Conservation (phyloP, 2,888 invertebrate species). For the Eupithecia abbreviata region DNA sequence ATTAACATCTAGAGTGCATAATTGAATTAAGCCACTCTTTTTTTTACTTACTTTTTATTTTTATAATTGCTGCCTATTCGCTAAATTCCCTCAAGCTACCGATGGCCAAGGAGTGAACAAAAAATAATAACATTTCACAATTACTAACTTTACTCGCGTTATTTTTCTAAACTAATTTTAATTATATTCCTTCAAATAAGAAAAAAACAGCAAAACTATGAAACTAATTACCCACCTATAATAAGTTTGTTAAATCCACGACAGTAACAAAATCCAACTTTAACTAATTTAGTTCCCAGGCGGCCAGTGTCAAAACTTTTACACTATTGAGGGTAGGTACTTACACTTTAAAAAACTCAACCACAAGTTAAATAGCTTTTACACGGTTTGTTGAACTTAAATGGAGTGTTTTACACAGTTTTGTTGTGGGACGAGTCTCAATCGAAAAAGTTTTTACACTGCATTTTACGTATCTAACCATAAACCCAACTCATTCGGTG, state of each 20-base stretch:
- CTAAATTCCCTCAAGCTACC: neutral
- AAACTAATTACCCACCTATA: neutral
- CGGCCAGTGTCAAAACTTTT: conserved; percentile 40
- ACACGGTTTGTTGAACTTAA: conserved; percentile 44
- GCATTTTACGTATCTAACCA: conserved; percentile 16
- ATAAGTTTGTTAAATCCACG: neutral
- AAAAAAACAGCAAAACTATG: neutral
- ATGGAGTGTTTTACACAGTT: conserved; percentile 39
- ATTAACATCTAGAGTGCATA: conserved; percentile 15
- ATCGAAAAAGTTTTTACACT: conserved; percentile 36
- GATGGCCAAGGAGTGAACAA: too few relatives aligned
- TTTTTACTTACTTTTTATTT: neutral
- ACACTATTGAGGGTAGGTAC: conserved; percentile 33
- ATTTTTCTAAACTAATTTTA: neutral
- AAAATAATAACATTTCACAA: neutral
- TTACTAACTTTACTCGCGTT: too few relatives aligned
- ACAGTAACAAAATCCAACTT: conserved; percentile 13
- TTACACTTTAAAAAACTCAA: conserved; percentile 44
- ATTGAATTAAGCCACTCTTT: conserved; percentile 9
- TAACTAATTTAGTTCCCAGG: conserved; percentile 33
- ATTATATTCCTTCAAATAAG: too few relatives aligned
- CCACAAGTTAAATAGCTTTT: conserved; percentile 55
- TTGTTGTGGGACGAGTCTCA: conserved; percentile 29
- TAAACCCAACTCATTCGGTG: neutral
- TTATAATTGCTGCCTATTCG: neutral